Base-by-base conservation (phyloP, 2,888 invertebrate genomes). In the Aporophyla lueneburgensis region DNA sequence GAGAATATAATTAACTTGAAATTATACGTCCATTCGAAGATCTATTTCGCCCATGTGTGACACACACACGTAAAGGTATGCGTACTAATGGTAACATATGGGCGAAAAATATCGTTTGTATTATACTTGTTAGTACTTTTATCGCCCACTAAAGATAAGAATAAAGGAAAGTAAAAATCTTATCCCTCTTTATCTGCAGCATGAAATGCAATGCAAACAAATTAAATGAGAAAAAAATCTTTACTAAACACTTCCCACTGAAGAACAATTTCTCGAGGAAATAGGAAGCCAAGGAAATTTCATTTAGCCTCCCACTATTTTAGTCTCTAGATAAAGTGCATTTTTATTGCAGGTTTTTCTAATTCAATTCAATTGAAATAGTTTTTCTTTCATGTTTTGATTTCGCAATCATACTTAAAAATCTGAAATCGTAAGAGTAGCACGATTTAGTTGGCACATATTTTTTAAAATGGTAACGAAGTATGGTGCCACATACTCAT, bases 211-310 rank as follows among this genome's bases (percentile, higher is more conserved):
- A 61, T n/a, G 56, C 46, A 56, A 72, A 69, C 51, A 56, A 67
- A 67, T 54, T n/a, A 63, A 21, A 58, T 27, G 40, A 58, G 65
- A 46, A 65, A 40, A 54, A 82, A 65, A 63, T 16, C 46, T 14
- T 46, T 6, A n/a, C 27, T 76, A 66, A 73, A 69, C 33, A 69
- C n/a, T 77, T 71, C 19, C 40, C 7, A 53, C 19, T 46, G 33
- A 69, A 69, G 33, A 69, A 54, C 40, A 58, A 9, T 81, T 71
- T 66, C 56, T 51, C 21, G 27, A 49, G 6, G 14, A 61, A 69
- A 65, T 46, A 21, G 24, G 66, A 62, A 56, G 53, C 21, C 51
- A n/a, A 61, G 59, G 69, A 73, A 72, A 81, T 83, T 79, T 68
- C 65, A 79, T 81, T 69, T 56, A 68, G 40, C 27, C 12, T 76